Conservation (phyloP, 1,140 invertebrate genomes). For the Lucilia cuprina region DNA sequence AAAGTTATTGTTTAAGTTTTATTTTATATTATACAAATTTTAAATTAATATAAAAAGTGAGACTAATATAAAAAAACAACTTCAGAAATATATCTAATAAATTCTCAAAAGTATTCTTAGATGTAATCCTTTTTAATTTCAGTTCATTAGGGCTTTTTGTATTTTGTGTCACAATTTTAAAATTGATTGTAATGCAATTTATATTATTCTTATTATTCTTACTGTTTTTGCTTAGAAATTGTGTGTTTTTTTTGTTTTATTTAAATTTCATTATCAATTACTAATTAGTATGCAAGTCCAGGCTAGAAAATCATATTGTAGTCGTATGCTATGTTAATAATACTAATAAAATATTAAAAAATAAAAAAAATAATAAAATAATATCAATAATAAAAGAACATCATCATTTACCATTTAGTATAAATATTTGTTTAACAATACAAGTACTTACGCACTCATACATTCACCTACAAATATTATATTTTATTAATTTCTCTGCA, state of each 20-base stretch:
- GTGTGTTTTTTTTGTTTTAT: neutral
- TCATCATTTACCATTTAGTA: neutral
- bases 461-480: neutral
- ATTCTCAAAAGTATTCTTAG: too few species aligned
- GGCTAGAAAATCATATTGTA: neutral
- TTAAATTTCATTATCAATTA: neutral
- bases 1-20: too few species aligned
- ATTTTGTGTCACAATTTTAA: neutral
- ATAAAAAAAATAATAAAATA: neutral
- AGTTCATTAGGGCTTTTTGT: neutral
- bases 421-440: neutral
- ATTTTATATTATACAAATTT: too few species aligned
- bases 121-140: too few species aligned
- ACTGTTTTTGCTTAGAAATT: neutral
- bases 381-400: neutral
- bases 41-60: too few species aligned
- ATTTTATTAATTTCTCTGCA: neutral
- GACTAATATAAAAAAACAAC: too few species aligned
- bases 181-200: slow-evolving; percentile 3
- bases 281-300: neutral
- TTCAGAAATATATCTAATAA: too few species aligned
- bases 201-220: neutral
- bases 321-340: neutral
- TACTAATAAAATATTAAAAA: neutral
- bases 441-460: neutral